These are phyloP conservation scores for Penaeus japonicus DNA, from an alignment of 1,140 invertebrate species.

Conservation along the genomic window DNA sequence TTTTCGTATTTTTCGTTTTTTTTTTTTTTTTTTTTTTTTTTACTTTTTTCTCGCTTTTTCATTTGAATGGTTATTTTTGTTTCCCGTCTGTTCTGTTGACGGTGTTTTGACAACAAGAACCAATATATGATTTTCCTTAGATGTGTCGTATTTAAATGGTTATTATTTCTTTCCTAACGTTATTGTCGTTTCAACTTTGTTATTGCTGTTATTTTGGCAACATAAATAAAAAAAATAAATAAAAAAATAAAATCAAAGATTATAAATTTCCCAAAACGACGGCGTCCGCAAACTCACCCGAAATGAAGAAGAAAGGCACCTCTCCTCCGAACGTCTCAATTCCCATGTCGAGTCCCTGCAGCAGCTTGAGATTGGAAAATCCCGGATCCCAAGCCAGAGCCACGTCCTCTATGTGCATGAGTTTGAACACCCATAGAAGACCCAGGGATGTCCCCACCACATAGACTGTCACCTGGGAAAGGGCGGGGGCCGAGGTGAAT, in stretches of 20 bases:
- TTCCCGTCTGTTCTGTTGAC: too few species aligned
- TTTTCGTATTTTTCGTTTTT: background rate
- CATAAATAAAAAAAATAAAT: too few species aligned
- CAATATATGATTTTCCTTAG: too few species aligned
- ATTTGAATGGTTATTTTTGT: too few species aligned
- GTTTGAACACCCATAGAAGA: conserved; percentile 80
- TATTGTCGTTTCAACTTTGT: too few species aligned
- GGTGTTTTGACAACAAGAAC: too few species aligned
- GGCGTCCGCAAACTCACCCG: conserved; percentile 64
- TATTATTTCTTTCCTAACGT: too few species aligned
- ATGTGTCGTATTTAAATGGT: too few species aligned
- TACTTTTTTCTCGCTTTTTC: background rate
- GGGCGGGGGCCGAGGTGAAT: background rate
- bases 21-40: background rate
- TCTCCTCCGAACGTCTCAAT: conserved; percentile 86
- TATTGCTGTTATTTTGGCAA: too few species aligned
- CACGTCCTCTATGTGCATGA: conserved; percentile 72
- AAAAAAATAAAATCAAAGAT: too few species aligned
- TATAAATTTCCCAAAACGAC: too few species aligned
- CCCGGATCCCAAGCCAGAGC: conserved; percentile 63
- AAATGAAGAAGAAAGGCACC: conserved; percentile 87
- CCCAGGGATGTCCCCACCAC: conserved; percentile 83
- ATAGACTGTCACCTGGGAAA: conserved; percentile 61
- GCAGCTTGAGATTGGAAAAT: conserved; percentile 71
- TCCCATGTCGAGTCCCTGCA: conserved; percentile 80